Conservation (phyloP, 2,888 invertebrate genomes). For the Drosophila mimica region DNA sequence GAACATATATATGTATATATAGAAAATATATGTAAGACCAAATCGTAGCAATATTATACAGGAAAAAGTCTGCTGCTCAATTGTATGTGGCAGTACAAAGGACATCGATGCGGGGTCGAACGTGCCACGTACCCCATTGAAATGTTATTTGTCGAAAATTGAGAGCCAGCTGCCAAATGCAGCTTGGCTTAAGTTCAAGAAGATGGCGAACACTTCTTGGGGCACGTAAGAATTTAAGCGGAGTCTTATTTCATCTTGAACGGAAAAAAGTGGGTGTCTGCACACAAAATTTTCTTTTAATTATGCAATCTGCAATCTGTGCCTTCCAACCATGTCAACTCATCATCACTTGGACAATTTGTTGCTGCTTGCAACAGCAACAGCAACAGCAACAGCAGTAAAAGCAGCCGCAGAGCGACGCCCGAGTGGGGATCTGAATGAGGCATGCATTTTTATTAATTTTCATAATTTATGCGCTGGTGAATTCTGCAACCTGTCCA, state of each 20-base stretch:
- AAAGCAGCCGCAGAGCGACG: not conserved
- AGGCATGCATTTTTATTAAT: slow-evolving; percentile 75
- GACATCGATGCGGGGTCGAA: slow-evolving; percentile 16
- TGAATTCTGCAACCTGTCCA: slow-evolving; percentile 33
- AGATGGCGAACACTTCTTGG: slow-evolving; percentile 15
- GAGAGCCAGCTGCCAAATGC: slow-evolving; percentile 37
- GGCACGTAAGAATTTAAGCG: slow-evolving; percentile 33
- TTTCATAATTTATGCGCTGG: slow-evolving; percentile 76
- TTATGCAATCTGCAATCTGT: slow-evolving; percentile 67
- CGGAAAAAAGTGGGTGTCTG: slow-evolving; percentile 40
- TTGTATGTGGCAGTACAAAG: slow-evolving; percentile 28
- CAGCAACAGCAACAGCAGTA: slow-evolving; percentile 30
- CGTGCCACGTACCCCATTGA: slow-evolving; percentile 31
- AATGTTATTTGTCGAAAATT: slow-evolving; percentile 51
- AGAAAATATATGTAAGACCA: not conserved
- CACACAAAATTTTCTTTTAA: slow-evolving; percentile 61
- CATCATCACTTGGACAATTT: slow-evolving; percentile 65
- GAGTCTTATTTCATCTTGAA: slow-evolving; percentile 20
- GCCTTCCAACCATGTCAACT: slow-evolving; percentile 55
- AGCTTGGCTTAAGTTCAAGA: slow-evolving; percentile 1
- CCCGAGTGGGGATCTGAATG: slow-evolving; percentile 14
- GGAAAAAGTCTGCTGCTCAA: slow-evolving; percentile 27
- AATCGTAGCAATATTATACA: slow-evolving; percentile 26
- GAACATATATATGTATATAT: not conserved
- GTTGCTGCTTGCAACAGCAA: slow-evolving; percentile 35